Evolutionary conservation across 2,797 vertebrate genomes (phyloP), one percentile per base, ranked within the genome.

Genomic region (Halcyon leucocephala): DNA sequence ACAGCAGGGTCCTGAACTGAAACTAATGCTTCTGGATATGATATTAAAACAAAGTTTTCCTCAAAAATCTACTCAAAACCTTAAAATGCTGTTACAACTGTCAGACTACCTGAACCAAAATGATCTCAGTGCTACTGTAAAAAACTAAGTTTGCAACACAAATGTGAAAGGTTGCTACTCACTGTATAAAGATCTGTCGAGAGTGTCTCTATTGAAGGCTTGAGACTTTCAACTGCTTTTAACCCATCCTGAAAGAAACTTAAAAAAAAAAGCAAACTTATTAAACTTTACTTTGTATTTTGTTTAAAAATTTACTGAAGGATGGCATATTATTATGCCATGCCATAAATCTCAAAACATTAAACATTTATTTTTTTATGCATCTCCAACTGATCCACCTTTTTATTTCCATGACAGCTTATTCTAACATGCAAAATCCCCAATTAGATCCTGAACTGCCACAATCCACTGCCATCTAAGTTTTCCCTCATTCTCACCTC

Each of bases 241-340:
- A 99, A 97, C 7, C 99, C 99, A 46, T 99, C 99, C 98, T 99
- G 99, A 97, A 99, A 99, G 97, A 99, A 99, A 98, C 99, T 99
- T 96, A 5, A 84, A 79, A 91, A 76, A 94, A 42, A 86, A 79
- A 74, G 26, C 49, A 90, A 82, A 69, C 5, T 57, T 90, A 82
- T 21, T 83, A 83, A 92, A 62, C 6, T 57, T 79, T 8, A 41
- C 37, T 94, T 70, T 21, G 44, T 33, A 62, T 82, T 65, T 93
- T 49, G 25, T 35, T 71, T 49, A 4, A 79, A 84, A 93, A 71
- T 48, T 55, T 76, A 48, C 49, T 69, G 46, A 73, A 87, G 41
- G 48, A 80, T 92, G 42, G 37, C 24, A 65, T 66, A 64, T 57
- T 70, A 74, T 46, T 86, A 74, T 54, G 41, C 31, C 51, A 55